These are phyloP conservation scores for Autographa gamma DNA, from an alignment of 2,888 invertebrate genomes.

Conservation along the genomic window DNA sequence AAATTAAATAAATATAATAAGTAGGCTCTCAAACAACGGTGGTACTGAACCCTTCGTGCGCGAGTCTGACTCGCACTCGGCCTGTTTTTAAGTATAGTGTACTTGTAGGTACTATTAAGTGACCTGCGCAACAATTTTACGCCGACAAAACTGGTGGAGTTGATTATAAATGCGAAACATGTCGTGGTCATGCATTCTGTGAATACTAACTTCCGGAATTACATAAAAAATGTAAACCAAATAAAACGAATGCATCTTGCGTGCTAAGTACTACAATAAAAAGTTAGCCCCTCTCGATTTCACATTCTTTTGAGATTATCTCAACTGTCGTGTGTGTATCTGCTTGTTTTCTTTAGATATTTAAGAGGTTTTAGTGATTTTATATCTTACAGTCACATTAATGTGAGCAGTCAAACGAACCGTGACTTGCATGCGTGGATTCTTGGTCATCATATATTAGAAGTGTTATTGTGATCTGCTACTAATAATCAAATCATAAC, in stretches of 20 bases:
- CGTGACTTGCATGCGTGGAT: background rate
- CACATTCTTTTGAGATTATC: background rate
- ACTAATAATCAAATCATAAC: no score
- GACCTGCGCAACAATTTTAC: background rate
- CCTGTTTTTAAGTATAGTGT: no score
- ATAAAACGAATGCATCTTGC: background rate
- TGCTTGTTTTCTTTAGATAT: background rate
- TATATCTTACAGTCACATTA: background rate
- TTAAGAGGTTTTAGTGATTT: background rate
- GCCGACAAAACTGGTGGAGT: background rate
- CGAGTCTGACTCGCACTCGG: no score
- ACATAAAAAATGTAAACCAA: background rate
- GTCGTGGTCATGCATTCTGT: background rate
- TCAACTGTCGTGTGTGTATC: background rate
- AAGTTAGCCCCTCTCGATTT: background rate
- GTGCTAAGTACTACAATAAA: background rate
- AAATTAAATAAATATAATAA: no score
- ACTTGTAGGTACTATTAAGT: no score
- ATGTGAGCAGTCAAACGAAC: background rate
- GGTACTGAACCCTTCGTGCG: no score
- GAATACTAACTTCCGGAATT: background rate
- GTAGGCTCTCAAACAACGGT: no score
- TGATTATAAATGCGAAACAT: background rate
- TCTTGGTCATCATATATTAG: no score
- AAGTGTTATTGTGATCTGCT: no score